Evolutionary conservation across 2,888 invertebrate species (phyloP).

Genomic region (Leucophenga maculata): DNA sequence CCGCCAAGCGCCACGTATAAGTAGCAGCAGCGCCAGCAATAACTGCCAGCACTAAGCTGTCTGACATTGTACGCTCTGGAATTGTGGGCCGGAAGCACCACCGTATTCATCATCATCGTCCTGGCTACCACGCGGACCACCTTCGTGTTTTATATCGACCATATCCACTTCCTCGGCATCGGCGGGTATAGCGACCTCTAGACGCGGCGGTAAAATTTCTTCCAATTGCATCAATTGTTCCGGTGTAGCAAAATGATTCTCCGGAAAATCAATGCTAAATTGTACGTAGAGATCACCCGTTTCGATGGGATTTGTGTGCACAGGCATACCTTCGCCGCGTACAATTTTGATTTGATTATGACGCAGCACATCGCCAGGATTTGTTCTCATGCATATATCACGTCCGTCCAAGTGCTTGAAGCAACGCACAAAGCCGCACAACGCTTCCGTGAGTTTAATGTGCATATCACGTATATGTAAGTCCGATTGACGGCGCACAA

Average conservation of each 20-base stretch:
- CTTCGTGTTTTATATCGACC: conserved; percentile 78
- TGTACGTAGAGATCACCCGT: conserved; percentile 90
- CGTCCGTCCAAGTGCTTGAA: conserved; percentile 93
- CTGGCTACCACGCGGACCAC: conserved; percentile 68
- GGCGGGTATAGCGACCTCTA: conserved; percentile 80
- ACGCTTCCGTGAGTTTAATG: conserved; percentile 87
- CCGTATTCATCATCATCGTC: conserved; percentile 60
- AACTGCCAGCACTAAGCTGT: conserved; percentile 57
- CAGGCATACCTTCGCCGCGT: conserved; percentile 92
- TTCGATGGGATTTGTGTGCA: conserved; percentile 86
- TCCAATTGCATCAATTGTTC: conserved; percentile 81
- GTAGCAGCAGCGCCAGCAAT: conserved; percentile 45
- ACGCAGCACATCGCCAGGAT: conserved; percentile 86
- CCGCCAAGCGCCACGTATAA: conserved; percentile 42
- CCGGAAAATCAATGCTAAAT: conserved; percentile 90
- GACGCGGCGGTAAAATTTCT: conserved; percentile 81
- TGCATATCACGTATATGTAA: conserved; percentile 80
- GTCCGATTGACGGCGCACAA: conserved; percentile 84
- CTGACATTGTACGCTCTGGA: conserved; percentile 66
- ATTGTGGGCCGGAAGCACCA: conserved; percentile 50
- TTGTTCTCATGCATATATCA: conserved; percentile 83
- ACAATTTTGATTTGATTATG: conserved; percentile 87
- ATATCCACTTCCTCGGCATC: conserved; percentile 90
- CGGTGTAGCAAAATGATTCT: conserved; percentile 82
- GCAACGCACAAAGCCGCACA: conserved; percentile 90